Percentiles rank a stretch among this genome's conserved stretches.
Conservation (phyloP, 2,113 vertebrate species). For the Cyanoramphus novaezelandiae region DNA sequence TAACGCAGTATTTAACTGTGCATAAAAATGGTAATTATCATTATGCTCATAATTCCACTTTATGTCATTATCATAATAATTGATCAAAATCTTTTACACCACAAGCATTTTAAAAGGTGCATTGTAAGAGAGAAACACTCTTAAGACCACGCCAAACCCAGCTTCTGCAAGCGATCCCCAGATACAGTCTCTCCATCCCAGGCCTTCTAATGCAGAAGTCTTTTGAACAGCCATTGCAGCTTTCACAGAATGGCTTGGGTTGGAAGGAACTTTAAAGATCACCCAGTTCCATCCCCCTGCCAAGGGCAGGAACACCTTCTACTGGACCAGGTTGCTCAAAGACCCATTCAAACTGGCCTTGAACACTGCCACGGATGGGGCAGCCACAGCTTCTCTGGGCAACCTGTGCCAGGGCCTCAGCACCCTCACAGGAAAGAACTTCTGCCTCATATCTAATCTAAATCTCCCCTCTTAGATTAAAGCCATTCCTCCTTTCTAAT, state of each 20-base stretch:
- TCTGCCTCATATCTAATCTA: neutral
- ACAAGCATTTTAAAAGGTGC: slow-evolving; percentile 29
- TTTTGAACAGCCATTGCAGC: neutral
- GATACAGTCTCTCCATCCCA: neutral
- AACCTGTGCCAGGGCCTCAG: neutral
- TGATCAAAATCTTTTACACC: slow-evolving; percentile 64
- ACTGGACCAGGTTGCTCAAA: neutral
- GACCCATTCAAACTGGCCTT: neutral
- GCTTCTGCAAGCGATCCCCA: neutral
- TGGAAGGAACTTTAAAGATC: neutral
- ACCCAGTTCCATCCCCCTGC: neutral
- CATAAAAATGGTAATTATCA: slow-evolving; percentile 74
- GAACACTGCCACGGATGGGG: neutral
- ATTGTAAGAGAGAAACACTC: neutral
- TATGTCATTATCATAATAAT: slow-evolving; percentile 53
- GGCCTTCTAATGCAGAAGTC: neutral
- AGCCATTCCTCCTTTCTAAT: neutral
- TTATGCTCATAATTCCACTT: slow-evolving; percentile 69
- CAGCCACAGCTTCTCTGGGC: neutral
- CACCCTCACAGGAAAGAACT: neutral
- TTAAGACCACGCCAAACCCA: neutral
- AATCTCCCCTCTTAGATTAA: neutral
- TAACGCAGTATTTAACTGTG: slow-evolving; percentile 60
- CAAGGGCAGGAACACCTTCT: neutral
- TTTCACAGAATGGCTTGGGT: neutral